A percentile compares a stretch with the other conserved stretches of the same genome.
Conservation (phyloP, 1,140 invertebrate species). For the Pogonognathellus flavescens region DNA sequence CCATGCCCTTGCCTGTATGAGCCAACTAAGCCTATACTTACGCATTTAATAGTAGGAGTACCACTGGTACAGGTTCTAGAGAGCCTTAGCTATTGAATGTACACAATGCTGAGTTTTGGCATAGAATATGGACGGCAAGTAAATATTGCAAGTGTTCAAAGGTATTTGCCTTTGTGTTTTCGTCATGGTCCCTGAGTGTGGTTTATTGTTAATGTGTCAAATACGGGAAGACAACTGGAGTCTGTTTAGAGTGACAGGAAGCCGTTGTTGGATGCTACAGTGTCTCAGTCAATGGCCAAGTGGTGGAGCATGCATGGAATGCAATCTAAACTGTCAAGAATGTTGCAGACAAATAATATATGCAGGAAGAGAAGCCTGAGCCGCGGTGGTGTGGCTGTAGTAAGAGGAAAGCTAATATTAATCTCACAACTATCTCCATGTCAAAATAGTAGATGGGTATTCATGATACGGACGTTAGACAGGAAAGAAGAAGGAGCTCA, state of each 20-base stretch:
- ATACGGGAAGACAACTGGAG: not conserved
- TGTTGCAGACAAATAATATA: not conserved
- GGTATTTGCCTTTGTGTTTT: too few species aligned
- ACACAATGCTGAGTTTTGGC: too few species aligned
- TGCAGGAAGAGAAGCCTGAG: not conserved
- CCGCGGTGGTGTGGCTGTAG: not conserved
- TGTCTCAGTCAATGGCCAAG: constrained; percentile 15
- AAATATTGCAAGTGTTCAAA: too few species aligned
- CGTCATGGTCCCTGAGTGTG: not conserved
- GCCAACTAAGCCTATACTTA: too few species aligned
- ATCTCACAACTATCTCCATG: not conserved
- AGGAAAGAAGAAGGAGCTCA: not conserved
- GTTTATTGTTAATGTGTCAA: constrained; percentile 35
- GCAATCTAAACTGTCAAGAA: constrained; percentile 44
- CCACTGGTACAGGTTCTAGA: too few species aligned
- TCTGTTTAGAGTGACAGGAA: constrained; percentile 25
- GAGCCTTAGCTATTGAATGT: too few species aligned
- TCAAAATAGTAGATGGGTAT: not conserved
- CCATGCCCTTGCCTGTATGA: not conserved
- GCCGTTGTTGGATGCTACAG: not conserved
- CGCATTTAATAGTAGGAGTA: too few species aligned
- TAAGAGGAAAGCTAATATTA: constrained; percentile 4
- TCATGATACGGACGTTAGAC: not conserved
- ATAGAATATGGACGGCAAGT: too few species aligned
- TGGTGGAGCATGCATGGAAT: constrained; percentile 29